Percentiles rank a stretch among this genome's conserved stretches.
These are phyloP conservation scores for Drosophila mojavensis DNA, from an alignment of 1,140 invertebrate genomes.

Conservation along the genomic window DNA sequence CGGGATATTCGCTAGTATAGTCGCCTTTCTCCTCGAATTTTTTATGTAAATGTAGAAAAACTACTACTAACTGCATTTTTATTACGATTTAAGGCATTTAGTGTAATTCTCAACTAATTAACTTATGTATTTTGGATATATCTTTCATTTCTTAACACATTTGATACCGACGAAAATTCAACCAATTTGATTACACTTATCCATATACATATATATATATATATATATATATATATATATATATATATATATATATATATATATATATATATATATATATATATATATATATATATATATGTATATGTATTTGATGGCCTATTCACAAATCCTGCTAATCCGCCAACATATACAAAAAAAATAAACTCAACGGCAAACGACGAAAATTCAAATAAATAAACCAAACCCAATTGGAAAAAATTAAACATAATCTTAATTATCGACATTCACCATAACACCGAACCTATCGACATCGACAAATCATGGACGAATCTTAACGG, in stretches of 20 bases:
- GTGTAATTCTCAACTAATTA: conserved; percentile 34
- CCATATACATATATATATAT: conserved; percentile 28
- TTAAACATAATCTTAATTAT: conserved; percentile 34
- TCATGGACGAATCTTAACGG: conserved; percentile 13
- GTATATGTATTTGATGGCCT: conserved; percentile 49
- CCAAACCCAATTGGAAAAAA: conserved; percentile 40
- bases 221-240: too few species aligned
- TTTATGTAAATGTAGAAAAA: conserved; percentile 28
- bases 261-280: conserved; percentile 42
- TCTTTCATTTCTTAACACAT: conserved; percentile 62
- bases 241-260: conserved; percentile 31
- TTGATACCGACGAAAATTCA: conserved; percentile 29
- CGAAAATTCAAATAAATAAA: conserved; percentile 19
- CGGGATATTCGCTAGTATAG: conserved; percentile 42
- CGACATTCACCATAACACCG: conserved; percentile 41
- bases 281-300: conserved; percentile 12
- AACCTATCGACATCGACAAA: conserved; percentile 26
- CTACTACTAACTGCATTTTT: conserved; percentile 47
- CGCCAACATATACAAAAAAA: conserved; percentile 20
- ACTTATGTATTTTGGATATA: conserved; percentile 51
- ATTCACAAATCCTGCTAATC: conserved; percentile 46
- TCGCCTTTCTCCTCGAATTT: conserved; percentile 56
- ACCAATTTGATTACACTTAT: conserved; percentile 34
- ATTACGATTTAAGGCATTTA: conserved; percentile 33
- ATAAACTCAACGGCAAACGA: conserved; percentile 23